phyloP scores from a whole-genome alignment of 2,797 vertebrate genomes.

The Podarcis lilfordi region DNA sequence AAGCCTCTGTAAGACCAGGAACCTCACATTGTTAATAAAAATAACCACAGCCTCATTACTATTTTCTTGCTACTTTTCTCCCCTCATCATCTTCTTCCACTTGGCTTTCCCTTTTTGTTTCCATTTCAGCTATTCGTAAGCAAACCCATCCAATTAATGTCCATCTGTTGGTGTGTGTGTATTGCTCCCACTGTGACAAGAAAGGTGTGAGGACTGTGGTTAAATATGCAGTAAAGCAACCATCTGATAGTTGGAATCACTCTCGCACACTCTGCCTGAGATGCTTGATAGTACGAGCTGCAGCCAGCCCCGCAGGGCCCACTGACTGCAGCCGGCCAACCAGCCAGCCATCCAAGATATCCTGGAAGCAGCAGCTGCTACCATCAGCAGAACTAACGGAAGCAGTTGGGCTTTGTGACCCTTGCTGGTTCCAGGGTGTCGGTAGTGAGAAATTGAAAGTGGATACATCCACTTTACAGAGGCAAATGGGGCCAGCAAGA shows the following conservation, averaged over 20 bases:
- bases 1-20: no score
- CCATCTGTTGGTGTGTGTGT: slow-evolving; percentile 77
- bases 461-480: background rate
- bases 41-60: background rate
- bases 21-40: no score
- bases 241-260: slow-evolving; percentile 28
- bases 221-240: slow-evolving; percentile 76
- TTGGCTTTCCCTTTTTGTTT: slow-evolving; percentile 32
- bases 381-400: background rate
- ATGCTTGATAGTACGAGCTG: slow-evolving; percentile 2
- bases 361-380: slow-evolving; percentile 1
- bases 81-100: background rate
- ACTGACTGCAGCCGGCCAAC: background rate
- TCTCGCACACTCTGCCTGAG: slow-evolving; percentile 12
- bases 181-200: slow-evolving; percentile 57
- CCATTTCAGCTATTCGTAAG: slow-evolving; percentile 10
- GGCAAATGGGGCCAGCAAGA: background rate
- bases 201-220: slow-evolving; percentile 49
- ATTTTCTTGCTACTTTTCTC: background rate
- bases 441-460: background rate
- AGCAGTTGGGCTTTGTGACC: background rate
- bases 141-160: slow-evolving; percentile 44
- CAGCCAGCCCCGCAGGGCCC: background rate
- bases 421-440: background rate
- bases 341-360: background rate